Conservation (phyloP, 2,797 vertebrate species). For the Ibycter americanus region DNA sequence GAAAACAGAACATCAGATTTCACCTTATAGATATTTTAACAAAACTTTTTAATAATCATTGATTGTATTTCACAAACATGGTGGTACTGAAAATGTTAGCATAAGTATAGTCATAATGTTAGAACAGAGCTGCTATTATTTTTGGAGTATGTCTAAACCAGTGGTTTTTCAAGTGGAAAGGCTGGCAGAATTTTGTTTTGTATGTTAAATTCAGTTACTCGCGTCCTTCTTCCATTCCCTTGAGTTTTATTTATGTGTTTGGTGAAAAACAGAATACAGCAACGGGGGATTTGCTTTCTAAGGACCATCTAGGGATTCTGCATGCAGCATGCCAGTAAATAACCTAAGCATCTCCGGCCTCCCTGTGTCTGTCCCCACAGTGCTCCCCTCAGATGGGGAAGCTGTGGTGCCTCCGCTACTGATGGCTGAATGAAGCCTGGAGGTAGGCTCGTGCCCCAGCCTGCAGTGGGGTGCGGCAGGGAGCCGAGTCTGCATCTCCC, state of each 20-base stretch:
- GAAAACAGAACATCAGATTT: neutral
- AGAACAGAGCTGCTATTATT: slow-evolving; percentile 3
- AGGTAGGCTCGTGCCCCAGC: neutral
- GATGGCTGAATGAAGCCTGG: rapidly evolving
- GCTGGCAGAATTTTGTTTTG: neutral
- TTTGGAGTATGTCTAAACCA: neutral
- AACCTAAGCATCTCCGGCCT: neutral
- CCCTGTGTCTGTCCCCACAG: rapidly evolving
- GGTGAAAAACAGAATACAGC: neutral
- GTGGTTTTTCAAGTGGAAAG: neutral
- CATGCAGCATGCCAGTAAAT: rapidly evolving
- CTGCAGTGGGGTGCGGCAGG: rapidly evolving
- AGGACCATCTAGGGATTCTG: neutral
- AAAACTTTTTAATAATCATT: neutral
- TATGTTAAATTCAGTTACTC: neutral
- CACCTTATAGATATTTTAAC: neutral
- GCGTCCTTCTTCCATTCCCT: neutral
- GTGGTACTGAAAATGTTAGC: neutral
- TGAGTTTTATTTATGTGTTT: neutral
- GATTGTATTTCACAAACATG: neutral
- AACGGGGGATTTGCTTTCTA: neutral
- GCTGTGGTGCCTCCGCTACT: neutral
- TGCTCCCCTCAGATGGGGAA: neutral
- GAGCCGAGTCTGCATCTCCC: neutral
- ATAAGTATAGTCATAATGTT: neutral